Percentiles rank a stretch among this genome's conserved stretches.
phyloP scores from a whole-genome alignment of 2,113 vertebrate species.

The Athene cunicularia region DNA sequence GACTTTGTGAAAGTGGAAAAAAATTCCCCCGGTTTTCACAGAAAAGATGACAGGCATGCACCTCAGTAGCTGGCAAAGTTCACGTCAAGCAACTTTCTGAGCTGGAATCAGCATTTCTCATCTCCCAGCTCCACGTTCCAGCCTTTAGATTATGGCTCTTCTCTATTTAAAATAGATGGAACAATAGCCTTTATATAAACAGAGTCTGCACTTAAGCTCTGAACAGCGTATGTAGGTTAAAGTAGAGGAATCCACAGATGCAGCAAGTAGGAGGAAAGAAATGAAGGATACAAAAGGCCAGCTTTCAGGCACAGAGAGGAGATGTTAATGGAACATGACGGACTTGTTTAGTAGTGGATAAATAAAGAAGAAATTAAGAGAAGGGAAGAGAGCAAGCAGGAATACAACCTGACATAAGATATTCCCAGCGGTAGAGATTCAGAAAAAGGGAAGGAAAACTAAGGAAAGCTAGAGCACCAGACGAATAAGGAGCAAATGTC shows the following conservation, averaged over 20 bases:
- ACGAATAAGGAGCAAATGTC: background rate
- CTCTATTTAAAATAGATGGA: background rate
- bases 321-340: slow-evolving; percentile 40
- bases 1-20: accelerated
- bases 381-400: background rate
- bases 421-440: background rate
- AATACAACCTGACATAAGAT: background rate
- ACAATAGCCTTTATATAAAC: background rate
- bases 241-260: background rate
- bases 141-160: background rate
- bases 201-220: background rate
- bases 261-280: background rate
- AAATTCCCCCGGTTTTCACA: accelerated
- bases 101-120: background rate
- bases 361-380: background rate
- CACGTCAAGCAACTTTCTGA: background rate
- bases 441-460: background rate
- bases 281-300: background rate
- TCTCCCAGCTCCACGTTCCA: background rate
- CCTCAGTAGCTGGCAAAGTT: background rate
- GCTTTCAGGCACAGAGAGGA: background rate
- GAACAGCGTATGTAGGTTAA: background rate
- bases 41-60: background rate
- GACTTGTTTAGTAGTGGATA: background rate
- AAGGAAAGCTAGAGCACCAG: background rate